Evolutionary conservation across 2,888 invertebrate genomes (phyloP).

Genomic region (Abscondita cerata): DNA sequence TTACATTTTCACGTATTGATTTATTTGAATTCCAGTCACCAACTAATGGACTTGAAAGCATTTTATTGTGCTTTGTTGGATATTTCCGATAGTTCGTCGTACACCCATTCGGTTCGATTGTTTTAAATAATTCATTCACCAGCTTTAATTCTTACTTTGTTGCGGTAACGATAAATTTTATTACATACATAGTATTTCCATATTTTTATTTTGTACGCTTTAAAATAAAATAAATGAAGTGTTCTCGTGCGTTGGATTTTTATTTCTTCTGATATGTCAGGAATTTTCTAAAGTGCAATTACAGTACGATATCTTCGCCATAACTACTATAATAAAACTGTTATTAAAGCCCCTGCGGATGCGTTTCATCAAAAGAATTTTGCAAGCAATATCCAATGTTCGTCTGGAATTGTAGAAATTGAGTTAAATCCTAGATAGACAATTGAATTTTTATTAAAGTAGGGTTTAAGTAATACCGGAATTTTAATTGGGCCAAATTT

Average conservation of each 20-base stretch:
- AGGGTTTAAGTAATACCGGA: no score
- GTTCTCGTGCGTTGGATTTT: not conserved
- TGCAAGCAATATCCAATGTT: slow-evolving; percentile 10
- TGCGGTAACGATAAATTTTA: no score
- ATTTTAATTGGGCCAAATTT: no score
- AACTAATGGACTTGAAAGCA: slow-evolving; percentile 19
- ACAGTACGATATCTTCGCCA: slow-evolving; percentile 11
- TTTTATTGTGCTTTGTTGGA: slow-evolving; percentile 12
- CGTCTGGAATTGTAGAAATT: slow-evolving; percentile 1
- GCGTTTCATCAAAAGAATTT: slow-evolving; percentile 20
- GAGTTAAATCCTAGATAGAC: slow-evolving; percentile 1
- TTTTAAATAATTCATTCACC: no score
- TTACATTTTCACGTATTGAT: slow-evolving; percentile 22
- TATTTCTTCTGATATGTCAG: not conserved
- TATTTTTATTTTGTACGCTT: not conserved
- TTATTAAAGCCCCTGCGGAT: slow-evolving; percentile 20
- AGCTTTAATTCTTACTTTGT: no score
- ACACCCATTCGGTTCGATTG: no score
- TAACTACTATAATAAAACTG: slow-evolving; percentile 28
- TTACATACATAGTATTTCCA: no score
- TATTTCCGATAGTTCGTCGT: no score
- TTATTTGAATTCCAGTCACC: slow-evolving; percentile 22
- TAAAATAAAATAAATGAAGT: no score
- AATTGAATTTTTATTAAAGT: slow-evolving; percentile 10
- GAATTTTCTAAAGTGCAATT: slow-evolving; percentile 24